Conservation (phyloP, 2,888 invertebrate genomes). For the Iselma pallidipennis region DNA sequence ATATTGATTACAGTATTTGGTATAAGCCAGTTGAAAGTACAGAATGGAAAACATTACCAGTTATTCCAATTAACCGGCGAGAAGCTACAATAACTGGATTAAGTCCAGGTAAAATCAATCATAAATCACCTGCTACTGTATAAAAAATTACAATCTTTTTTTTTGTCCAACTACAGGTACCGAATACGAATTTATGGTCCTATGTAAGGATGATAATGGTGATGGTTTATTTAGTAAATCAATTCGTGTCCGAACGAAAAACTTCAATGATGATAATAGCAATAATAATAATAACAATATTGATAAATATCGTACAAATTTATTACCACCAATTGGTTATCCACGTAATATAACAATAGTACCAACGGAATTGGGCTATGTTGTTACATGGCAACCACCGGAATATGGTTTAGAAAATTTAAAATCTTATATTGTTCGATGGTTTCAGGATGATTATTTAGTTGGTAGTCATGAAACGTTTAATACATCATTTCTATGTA, state of each 20-base stretch:
- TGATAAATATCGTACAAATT: conserved; percentile 25
- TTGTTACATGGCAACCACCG: conserved; percentile 76
- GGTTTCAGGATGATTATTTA: conserved; percentile 68
- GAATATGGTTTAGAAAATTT: conserved; percentile 61
- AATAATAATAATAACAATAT: not conserved
- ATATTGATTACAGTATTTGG: conserved; percentile 86
- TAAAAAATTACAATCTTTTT: no score
- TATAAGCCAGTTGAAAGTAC: conserved; percentile 73
- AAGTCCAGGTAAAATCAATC: conserved; percentile 67
- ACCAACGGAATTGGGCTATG: conserved; percentile 73
- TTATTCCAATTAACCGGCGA: conserved; percentile 71
- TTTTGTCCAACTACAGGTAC: conserved; percentile 52
- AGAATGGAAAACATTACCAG: conserved; percentile 84
- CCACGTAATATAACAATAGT: conserved; percentile 73
- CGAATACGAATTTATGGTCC: conserved; percentile 89
- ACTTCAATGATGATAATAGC: conserved; percentile 37
- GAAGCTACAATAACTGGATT: conserved; percentile 80
- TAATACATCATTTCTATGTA: conserved; percentile 66
- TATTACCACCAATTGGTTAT: conserved; percentile 58
- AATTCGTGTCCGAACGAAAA: conserved; percentile 73
- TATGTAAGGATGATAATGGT: conserved; percentile 83
- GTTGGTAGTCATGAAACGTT: conserved; percentile 69
- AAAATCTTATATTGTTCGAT: conserved; percentile 68
- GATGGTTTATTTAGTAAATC: conserved; percentile 91
- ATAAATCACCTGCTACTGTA: not conserved